phyloP scores from a whole-genome alignment of 2,888 invertebrate species.

The Machimus rusticus region DNA sequence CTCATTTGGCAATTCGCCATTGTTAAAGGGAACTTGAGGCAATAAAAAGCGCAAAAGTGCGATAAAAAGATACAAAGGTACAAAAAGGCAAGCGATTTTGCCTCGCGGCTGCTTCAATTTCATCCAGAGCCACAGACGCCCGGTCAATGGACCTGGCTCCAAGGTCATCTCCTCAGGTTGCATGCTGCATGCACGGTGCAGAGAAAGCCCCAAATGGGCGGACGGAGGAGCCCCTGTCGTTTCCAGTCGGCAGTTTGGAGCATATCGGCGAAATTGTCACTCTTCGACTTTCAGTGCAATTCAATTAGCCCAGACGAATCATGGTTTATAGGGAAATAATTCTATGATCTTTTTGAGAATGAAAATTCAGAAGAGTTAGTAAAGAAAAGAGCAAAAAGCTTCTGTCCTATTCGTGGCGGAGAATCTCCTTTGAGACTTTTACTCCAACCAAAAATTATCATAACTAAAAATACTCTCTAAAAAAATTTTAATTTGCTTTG shows the following conservation, averaged over 20 bases:
- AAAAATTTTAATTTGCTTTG: too few relatives aligned
- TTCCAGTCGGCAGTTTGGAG: not conserved
- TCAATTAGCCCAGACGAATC: too few relatives aligned
- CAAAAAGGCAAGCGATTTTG: not conserved
- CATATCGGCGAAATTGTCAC: not conserved
- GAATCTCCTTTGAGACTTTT: too few relatives aligned
- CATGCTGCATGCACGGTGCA: constrained; percentile 5
- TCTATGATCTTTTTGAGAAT: not conserved
- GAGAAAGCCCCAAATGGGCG: constrained; percentile 7
- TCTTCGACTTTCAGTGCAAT: not conserved
- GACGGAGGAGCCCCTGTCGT: not conserved
- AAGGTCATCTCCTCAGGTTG: constrained; percentile 39
- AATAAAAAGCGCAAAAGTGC: not conserved
- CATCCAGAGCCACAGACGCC: not conserved
- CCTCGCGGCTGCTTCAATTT: constrained; percentile 20
- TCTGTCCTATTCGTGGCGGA: too few relatives aligned
- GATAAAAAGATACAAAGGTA: not conserved
- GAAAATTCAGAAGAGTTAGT: too few relatives aligned
- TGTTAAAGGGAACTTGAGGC: constrained; percentile 3
- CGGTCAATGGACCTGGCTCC: constrained; percentile 40
- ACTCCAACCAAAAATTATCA: too few relatives aligned
- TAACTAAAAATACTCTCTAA: too few relatives aligned
- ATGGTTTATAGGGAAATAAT: too few relatives aligned
- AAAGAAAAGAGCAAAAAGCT: too few relatives aligned
- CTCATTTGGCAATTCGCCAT: constrained; percentile 22